Base-by-base conservation (phyloP, 2,888 invertebrate genomes). In the Ischnura elegans region DNA sequence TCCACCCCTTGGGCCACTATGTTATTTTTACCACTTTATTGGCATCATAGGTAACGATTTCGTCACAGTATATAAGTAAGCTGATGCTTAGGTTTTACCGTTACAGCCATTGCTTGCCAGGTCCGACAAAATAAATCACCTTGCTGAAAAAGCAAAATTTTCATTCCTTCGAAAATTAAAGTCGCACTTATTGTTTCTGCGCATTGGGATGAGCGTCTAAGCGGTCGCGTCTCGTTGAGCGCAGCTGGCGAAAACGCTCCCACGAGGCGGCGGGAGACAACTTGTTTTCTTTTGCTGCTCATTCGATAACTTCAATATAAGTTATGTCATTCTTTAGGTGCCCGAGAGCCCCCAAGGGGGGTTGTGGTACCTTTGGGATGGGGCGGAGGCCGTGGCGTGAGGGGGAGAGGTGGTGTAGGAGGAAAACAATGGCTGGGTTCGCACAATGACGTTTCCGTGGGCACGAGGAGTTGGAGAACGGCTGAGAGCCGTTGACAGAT, bases 401-500 rank as follows among this genome's bases (percentile, higher is more conserved):
- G 25, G 36, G 0, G 36, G 13, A 6, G 76, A 16, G 13, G 76
- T 6, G 51, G 13, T 13, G 51, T 2, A 8, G 51, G n/a, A 10
- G 51, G 13, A n/a, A n/a, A 76, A 76, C 76, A 76, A 76, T 76
- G 76, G 29, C 36, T 76, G 29, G 66, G n/a, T 25, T 13, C 6
- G 76, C 76, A 36, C 76, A 76, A 76, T 76, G 36, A 76, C 76
- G 25, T 36, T n/a, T 13, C 76, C 29, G 36, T 13, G 76, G 16
- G 76, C 76, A 36, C 76, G 76, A 10, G 76, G 76, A 76, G 76
- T 29, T 36, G 90, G 90, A 90, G 76, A 90, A 90, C 90, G 42
- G 76, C 36, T 36, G 90, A 55, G 61, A 90, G 29, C 90, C 66
- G 66, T 61, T 90, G 90, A 90, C 90, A 90, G 90, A 90, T 90